Evolutionary conservation across 2,888 invertebrate species (phyloP).

Genomic region (Papilio protenor): DNA sequence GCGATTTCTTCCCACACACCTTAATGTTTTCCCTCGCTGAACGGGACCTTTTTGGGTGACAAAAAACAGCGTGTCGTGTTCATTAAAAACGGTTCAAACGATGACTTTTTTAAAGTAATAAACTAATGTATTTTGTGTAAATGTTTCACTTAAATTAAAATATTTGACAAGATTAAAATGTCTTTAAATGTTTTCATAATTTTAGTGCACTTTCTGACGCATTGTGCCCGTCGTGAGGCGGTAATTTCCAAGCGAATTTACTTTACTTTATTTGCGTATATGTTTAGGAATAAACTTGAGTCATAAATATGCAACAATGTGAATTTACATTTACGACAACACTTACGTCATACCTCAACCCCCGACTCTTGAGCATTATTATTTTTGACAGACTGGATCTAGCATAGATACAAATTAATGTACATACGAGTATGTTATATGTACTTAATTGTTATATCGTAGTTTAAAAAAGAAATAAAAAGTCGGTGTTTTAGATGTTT

Average conservation of each 20-base stretch:
- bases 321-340: constrained; percentile 16
- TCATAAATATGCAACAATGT: constrained; percentile 40
- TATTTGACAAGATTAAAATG: not conserved
- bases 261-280: constrained; percentile 11
- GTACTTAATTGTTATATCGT: not conserved
- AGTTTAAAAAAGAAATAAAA: too few species aligned
- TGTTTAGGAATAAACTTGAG: constrained; percentile 23
- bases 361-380: not conserved
- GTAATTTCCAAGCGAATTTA: constrained; percentile 5
- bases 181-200: not conserved
- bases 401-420: not conserved
- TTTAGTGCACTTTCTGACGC: not conserved
- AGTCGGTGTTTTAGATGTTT: too few species aligned
- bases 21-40: constrained; percentile 28
- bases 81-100: constrained; percentile 28
- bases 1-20: constrained; percentile 40
- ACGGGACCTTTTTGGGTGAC: constrained; percentile 4
- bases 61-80: not conserved
- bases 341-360: not conserved
- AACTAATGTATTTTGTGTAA: not conserved
- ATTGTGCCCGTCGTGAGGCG: not conserved
- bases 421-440: not conserved
- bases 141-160: not conserved
- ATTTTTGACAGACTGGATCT: not conserved
- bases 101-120: constrained; percentile 16